Evolutionary conservation across 2,113 vertebrate species (phyloP).

Genomic region (Suncus etruscus): DNA sequence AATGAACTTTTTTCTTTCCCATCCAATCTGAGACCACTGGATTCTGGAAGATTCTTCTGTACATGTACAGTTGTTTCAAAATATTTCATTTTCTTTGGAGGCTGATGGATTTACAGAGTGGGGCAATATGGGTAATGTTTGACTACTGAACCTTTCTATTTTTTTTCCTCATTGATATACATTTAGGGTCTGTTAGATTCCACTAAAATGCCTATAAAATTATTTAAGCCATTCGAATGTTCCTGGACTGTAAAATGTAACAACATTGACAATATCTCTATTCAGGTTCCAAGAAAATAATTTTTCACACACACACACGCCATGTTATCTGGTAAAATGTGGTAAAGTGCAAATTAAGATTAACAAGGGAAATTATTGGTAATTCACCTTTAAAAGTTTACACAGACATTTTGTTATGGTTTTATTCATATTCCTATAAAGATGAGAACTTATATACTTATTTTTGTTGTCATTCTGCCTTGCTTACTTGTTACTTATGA

Average conservation of each 20-base stretch:
- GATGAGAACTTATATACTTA: neutral
- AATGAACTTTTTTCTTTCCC: constrained; percentile 55
- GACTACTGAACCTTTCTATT: constrained; percentile 53
- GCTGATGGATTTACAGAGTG: constrained; percentile 56
- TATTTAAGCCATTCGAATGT: constrained; percentile 13
- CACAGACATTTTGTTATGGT: neutral
- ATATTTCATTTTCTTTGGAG: constrained; percentile 70
- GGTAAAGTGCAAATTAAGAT: neutral
- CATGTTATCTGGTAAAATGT: constrained; percentile 16
- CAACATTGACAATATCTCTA: neutral
- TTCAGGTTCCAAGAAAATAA: constrained; percentile 60
- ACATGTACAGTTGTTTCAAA: constrained; percentile 62
- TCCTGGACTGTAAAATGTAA: constrained; percentile 53
- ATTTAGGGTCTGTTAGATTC: constrained; percentile 18
- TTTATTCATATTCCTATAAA: neutral
- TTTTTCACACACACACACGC: constrained; percentile 53
- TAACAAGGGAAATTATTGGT: neutral
- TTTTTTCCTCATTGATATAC: constrained; percentile 32
- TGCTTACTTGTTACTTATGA: constrained; percentile 21
- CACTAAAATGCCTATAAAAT: neutral
- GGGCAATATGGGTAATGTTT: constrained; percentile 40
- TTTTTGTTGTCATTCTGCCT: constrained; percentile 34
- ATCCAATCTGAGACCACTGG: constrained; percentile 64
- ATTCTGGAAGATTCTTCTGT: constrained; percentile 61
- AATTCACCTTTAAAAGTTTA: constrained; percentile 26